Base-by-base conservation (phyloP, 2,888 invertebrate genomes). In the Andrena minutula region DNA sequence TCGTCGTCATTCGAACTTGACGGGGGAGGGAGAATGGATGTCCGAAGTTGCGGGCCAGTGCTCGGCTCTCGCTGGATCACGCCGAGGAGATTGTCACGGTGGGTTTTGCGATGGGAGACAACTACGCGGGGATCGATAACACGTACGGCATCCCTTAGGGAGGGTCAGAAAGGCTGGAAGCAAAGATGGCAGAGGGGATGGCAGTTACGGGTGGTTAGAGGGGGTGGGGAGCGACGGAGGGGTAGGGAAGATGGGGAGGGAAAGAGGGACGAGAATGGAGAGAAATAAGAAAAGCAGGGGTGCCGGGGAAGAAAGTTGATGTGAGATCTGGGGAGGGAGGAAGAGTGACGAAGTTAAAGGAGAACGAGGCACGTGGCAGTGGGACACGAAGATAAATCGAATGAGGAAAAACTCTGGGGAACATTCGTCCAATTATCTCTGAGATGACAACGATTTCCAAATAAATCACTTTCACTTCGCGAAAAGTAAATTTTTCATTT, bases 121-220 rank as follows among this genome's bases (percentile, higher is more conserved):
- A 68, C 53, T 30, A 26, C 7, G 47, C 6, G 65, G 3, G 47
- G 76, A 79, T 79, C 79, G 79, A 79, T 79, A 79, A 41, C 71
- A 63, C 66, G 41, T 20, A 41, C 60, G 61, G 41, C 47, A 65
- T 32, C 73, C 73, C 26, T 60, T 20, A 41, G 20, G 53, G 61
- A 53, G 51, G 61, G 75, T 51, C 69, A 10, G 58, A 49, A 56
- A 58, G 72, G 23, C 10, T 3, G 47, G 53, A 60, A 16, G 23
- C 10, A 26, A 26, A 26, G 56, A 51, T 51, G 51, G 51, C 51
- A 51, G 51, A 51, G 51, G 56, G 20, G 20, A 56, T 26, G 56
- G 26, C n/a, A n/a, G 53, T 26, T 20, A 10, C 23, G 26, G 41
- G 16, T 41, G 41, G 41, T 3, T 41, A 56, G 56, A 56, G 23